Evolutionary conservation across 2,797 vertebrate genomes (phyloP).

Genomic region (Gambusia yucatana): DNA sequence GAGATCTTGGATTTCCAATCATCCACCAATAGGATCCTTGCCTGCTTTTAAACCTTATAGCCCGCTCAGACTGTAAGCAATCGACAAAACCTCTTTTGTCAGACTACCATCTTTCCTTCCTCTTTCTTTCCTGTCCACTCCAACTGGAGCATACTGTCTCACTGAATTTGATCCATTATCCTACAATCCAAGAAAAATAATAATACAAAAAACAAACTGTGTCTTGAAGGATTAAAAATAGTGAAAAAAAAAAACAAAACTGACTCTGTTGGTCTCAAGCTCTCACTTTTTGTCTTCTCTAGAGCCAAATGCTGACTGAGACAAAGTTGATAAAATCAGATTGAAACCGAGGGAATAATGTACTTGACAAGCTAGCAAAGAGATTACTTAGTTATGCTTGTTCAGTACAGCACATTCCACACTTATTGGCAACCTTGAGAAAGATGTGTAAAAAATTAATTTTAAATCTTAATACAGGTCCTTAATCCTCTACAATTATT

Average conservation of each 20-base stretch:
- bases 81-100: not conserved
- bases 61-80: not conserved
- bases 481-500: not conserved
- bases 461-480: not conserved
- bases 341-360: not conserved
- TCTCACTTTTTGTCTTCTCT: not conserved
- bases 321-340: not conserved
- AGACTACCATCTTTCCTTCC: not conserved
- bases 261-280: not conserved
- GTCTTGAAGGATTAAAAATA: not conserved
- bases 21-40: not conserved
- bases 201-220: constrained; percentile 26
- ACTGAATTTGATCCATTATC: constrained; percentile 31
- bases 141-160: not conserved
- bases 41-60: not conserved
- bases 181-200: constrained; percentile 12
- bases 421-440: not conserved
- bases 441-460: not conserved
- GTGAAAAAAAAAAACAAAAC: not conserved
- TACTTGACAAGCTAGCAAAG: not conserved
- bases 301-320: not conserved
- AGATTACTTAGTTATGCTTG: not conserved
- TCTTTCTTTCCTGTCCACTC: not conserved
- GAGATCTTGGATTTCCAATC: not conserved
- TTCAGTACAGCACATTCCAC: not conserved